Conservation (phyloP, 92 coral and sea anemone species). For the Anthopleura xanthogrammica region DNA sequence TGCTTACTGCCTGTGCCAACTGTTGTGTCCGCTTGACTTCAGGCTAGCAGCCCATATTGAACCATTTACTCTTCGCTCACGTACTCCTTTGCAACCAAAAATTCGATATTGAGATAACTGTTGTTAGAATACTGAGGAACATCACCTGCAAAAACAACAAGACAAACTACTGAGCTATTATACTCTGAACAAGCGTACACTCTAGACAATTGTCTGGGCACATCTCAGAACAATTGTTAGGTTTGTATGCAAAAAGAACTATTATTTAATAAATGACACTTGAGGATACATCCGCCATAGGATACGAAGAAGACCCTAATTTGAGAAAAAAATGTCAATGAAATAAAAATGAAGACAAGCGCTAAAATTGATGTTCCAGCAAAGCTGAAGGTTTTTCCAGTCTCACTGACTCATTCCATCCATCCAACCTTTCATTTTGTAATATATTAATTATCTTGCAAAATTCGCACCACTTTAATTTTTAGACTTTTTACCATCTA, state of each 20-base stretch:
- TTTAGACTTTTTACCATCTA: no score
- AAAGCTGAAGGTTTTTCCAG: not conserved
- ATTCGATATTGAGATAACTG: not conserved
- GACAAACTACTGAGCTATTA: not conserved
- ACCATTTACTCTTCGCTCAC: not conserved
- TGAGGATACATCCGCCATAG: constrained; percentile 1
- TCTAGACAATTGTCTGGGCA: constrained; percentile 1
- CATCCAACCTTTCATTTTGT: no score
- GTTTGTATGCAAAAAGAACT: not conserved
- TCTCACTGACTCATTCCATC: not conserved
- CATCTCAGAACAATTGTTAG: constrained; percentile 2
- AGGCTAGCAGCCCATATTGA: not conserved
- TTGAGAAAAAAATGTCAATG: constrained; percentile 1
- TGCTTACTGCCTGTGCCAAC: not conserved
- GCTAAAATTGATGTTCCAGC: not conserved
- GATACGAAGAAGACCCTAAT: constrained; percentile 7
- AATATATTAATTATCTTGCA: no score
- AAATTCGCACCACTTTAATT: no score
- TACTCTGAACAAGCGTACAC: not conserved
- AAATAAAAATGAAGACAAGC: constrained; percentile 1
- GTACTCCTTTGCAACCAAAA: not conserved
- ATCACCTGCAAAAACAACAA: not conserved
- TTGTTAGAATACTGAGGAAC: not conserved
- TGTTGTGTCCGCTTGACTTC: not conserved
- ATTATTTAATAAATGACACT: constrained; percentile 13